These are phyloP conservation scores for Ochotona princeps DNA, from an alignment of 2,113 vertebrate genomes.

Conservation along the genomic window DNA sequence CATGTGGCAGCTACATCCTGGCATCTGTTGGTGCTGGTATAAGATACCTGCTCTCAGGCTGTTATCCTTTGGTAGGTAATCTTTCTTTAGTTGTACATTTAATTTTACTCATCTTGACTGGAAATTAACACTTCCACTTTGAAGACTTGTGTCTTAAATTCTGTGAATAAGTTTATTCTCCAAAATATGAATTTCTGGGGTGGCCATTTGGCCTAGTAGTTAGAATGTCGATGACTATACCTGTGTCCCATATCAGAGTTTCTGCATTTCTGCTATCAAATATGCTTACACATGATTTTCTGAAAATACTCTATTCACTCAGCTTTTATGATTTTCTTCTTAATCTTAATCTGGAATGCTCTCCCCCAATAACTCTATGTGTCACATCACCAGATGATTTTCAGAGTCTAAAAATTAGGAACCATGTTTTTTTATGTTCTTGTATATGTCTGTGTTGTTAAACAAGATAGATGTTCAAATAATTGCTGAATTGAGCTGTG, in stretches of 20 bases:
- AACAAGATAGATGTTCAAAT: background rate
- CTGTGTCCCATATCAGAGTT: too few relatives aligned
- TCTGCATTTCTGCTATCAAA: background rate
- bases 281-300: background rate
- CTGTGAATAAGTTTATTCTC: constrained; percentile 31
- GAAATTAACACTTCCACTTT: background rate
- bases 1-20: background rate
- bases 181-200: background rate
- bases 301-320: background rate
- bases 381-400: constrained; percentile 26
- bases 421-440: constrained; percentile 8
- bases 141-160: constrained; percentile 21
- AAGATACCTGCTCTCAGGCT: constrained; percentile 7
- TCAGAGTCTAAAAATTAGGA: background rate
- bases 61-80: background rate
- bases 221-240: too few relatives aligned
- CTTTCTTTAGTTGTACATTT: background rate
- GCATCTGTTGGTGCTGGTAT: background rate
- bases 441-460: constrained; percentile 8
- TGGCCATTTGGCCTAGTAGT: too few relatives aligned
- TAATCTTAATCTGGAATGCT: background rate
- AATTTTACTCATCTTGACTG: constrained; percentile 19
- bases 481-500: constrained; percentile 26
- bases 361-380: background rate
- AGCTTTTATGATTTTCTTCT: constrained; percentile 35